phyloP scores from a whole-genome alignment of 1,140 invertebrate species.

The Ruditapes philippinarum region DNA sequence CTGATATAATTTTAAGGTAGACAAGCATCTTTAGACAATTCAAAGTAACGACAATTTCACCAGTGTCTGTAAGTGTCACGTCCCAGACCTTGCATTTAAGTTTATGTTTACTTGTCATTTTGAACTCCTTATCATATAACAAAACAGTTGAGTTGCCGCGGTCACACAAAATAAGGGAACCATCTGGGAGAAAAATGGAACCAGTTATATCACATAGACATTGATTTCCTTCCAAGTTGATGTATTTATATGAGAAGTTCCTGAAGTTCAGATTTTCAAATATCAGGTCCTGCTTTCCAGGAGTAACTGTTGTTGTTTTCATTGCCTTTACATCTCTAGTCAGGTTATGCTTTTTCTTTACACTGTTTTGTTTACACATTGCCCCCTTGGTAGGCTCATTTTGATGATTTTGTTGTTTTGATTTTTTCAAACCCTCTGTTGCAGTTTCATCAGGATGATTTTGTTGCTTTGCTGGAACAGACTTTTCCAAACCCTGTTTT shows the following conservation, averaged over 20 bases:
- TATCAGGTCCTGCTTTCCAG: too few species aligned
- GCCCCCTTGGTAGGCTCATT: too few species aligned
- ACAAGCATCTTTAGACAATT: not conserved
- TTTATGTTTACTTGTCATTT: not conserved
- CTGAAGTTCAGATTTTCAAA: not conserved
- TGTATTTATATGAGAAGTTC: not conserved
- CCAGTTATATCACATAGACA: not conserved
- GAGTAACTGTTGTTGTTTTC: too few species aligned
- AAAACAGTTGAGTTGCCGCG: not conserved
- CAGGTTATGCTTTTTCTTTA: too few species aligned
- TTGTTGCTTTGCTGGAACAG: too few species aligned
- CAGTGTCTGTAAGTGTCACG: not conserved
- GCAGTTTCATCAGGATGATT: too few species aligned
- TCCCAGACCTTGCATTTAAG: not conserved
- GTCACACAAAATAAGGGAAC: constrained; percentile 14
- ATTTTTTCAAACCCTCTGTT: too few species aligned
- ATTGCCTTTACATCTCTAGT: too few species aligned
- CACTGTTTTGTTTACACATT: too few species aligned
- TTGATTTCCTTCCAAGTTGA: not conserved
- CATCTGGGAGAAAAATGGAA: not conserved
- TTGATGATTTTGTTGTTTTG: too few species aligned
- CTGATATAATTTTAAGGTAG: not conserved
- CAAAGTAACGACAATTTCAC: constrained; percentile 4
- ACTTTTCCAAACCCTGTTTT: too few species aligned
- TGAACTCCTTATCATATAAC: not conserved